These are phyloP conservation scores for Drosophila setosimentum DNA, from an alignment of 2,888 invertebrate genomes.

Conservation along the genomic window DNA sequence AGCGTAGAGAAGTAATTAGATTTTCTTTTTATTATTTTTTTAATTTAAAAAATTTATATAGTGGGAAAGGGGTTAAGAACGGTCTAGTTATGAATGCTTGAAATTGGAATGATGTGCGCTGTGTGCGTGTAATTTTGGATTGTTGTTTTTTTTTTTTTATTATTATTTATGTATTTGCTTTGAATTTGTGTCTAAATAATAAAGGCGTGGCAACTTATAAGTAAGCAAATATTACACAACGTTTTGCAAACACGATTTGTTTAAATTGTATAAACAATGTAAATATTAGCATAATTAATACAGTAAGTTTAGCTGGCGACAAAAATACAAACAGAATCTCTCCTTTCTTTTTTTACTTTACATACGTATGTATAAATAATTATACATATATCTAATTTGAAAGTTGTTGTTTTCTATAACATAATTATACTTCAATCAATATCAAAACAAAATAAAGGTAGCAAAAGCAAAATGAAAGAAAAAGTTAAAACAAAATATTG, in stretches of 20 bases:
- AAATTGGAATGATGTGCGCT: conserved; percentile 56
- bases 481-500: conserved; percentile 60
- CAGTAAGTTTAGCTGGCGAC: conserved; percentile 78
- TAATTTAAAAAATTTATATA: conserved; percentile 34
- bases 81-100: conserved; percentile 42
- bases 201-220: conserved; percentile 69
- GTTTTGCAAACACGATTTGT: conserved; percentile 67
- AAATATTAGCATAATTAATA: conserved; percentile 80
- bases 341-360: conserved; percentile 61
- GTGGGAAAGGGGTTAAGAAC: conserved; percentile 32
- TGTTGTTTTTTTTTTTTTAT: conserved; percentile 23
- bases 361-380: conserved; percentile 68
- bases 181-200: conserved; percentile 46
- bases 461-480: conserved; percentile 43
- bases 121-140: conserved; percentile 42
- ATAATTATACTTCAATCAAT: conserved; percentile 56
- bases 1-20: conserved; percentile 13
- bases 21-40: conserved; percentile 9
- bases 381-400: conserved; percentile 55
- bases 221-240: conserved; percentile 81
- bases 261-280: conserved; percentile 73
- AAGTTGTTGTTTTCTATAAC: conserved; percentile 52
- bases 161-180: conserved; percentile 37
- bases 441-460: conserved; percentile 64
- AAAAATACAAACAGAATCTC: conserved; percentile 63